A percentile compares a stretch with the other conserved stretches of the same genome.
phyloP scores from a whole-genome alignment of 2,888 invertebrate genomes.

The Eudemis profundana region DNA sequence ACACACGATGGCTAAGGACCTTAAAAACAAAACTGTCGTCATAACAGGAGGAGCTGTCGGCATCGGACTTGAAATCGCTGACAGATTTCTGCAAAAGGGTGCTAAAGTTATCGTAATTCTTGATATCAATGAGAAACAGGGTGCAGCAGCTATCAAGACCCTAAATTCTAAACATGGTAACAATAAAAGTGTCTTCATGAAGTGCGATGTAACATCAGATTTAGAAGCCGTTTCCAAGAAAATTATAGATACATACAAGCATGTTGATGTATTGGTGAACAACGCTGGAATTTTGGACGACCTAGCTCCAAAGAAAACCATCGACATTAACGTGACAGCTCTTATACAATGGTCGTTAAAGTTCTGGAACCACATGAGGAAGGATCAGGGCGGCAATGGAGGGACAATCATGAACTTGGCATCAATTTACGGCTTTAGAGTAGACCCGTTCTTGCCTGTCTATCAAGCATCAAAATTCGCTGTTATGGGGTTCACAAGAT shows the following conservation, averaged over 20 bases:
- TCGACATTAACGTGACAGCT: slow-evolving; percentile 68
- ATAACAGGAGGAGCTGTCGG: slow-evolving; percentile 84
- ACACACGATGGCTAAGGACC: slow-evolving; percentile 33
- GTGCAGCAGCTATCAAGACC: slow-evolving; percentile 68
- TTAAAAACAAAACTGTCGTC: slow-evolving; percentile 51
- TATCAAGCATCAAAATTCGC: slow-evolving; percentile 87
- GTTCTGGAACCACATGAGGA: slow-evolving; percentile 85
- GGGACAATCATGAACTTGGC: slow-evolving; percentile 88
- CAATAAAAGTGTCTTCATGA: slow-evolving; percentile 74
- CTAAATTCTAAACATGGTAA: slow-evolving; percentile 74
- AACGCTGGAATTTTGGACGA: slow-evolving; percentile 73
- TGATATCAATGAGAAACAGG: slow-evolving; percentile 61
- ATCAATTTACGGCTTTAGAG: slow-evolving; percentile 84
- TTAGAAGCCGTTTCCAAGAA: slow-evolving; percentile 68
- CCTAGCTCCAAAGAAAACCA: slow-evolving; percentile 53
- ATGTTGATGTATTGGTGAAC: slow-evolving; percentile 74
- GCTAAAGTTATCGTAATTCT: slow-evolving; percentile 57
- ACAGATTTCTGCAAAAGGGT: slow-evolving; percentile 74
- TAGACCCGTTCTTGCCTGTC: slow-evolving; percentile 81
- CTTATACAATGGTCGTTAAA: slow-evolving; percentile 75
- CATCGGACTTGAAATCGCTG: slow-evolving; percentile 78
- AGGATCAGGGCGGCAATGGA: slow-evolving; percentile 82
- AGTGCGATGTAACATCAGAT: slow-evolving; percentile 81
- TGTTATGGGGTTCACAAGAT: slow-evolving; percentile 80
- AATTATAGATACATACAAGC: slow-evolving; percentile 61